These are phyloP conservation scores for Ophioninae sp. DNA, from an alignment of 2,888 invertebrate genomes.

Conservation along the genomic window DNA sequence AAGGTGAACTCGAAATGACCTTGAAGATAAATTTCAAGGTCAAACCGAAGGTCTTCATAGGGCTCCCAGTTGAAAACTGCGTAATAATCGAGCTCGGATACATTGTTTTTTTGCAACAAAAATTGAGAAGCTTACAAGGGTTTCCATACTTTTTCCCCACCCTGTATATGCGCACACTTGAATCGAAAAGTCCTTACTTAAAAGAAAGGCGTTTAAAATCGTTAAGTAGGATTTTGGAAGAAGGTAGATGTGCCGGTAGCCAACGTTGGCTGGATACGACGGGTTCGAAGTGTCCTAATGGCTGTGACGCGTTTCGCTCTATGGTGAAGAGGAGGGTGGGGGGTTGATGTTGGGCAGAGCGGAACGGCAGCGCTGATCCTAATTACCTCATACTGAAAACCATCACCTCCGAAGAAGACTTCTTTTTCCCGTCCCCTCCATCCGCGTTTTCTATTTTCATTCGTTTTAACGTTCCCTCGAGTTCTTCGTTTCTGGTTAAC, in stretches of 20 bases:
- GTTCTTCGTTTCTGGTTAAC: neutral
- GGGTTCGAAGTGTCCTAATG: neutral
- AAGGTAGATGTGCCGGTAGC: neutral
- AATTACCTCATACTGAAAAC: slow-evolving; percentile 52
- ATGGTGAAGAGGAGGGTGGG: slow-evolving; percentile 37
- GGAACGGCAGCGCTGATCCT: slow-evolving; percentile 58
- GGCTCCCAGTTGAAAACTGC: too few species aligned
- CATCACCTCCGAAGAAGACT: slow-evolving; percentile 35
- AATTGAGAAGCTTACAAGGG: too few species aligned
- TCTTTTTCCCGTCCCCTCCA: neutral
- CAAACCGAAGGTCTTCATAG: too few species aligned
- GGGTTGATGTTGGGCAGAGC: slow-evolving; percentile 56
- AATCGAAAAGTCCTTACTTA: too few species aligned
- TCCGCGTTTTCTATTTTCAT: neutral
- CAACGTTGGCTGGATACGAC: neutral
- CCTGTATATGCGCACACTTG: too few species aligned
- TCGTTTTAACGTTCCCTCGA: neutral
- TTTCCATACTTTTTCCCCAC: too few species aligned
- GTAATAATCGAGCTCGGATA: too few species aligned
- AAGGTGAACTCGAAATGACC: too few species aligned
- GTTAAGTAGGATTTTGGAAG: neutral
- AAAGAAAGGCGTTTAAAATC: too few species aligned
- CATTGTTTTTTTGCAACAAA: too few species aligned
- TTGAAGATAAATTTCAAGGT: too few species aligned
- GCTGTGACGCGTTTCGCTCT: slow-evolving; percentile 18